These are phyloP conservation scores for Epinephelus awoara DNA, from an alignment of 2,797 vertebrate species.

Conservation along the genomic window DNA sequence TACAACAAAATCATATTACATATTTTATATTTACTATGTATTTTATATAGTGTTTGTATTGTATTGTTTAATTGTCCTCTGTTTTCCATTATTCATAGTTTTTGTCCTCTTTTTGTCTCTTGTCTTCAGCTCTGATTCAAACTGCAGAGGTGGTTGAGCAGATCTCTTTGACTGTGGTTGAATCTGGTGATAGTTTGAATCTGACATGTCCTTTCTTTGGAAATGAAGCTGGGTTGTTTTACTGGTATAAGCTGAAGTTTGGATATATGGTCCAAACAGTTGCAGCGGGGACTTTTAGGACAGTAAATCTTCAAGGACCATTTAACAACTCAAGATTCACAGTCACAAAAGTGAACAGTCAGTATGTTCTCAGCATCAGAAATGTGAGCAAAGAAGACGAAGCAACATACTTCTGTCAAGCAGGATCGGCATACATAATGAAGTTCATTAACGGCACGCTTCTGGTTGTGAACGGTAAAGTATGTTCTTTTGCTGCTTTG, in stretches of 20 bases:
- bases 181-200: slow-evolving; percentile 20
- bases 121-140: slow-evolving; percentile 25
- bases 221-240: not conserved
- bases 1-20: not conserved
- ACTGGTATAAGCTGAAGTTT: slow-evolving; percentile 48
- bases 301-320: fast-evolving
- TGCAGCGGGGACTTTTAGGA: not conserved
- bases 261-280: slow-evolving; percentile 48
- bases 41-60: not conserved
- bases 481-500: not conserved
- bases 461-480: slow-evolving; percentile 61
- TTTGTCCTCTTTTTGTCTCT: not conserved
- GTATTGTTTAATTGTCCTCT: not conserved
- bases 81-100: not conserved
- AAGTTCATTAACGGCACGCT: not conserved
- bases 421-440: not conserved
- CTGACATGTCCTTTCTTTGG: not conserved
- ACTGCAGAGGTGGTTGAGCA: not conserved
- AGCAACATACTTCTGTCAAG: slow-evolving; percentile 63
- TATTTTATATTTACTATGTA: not conserved
- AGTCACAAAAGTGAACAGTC: fast-evolving
- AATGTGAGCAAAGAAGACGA: slow-evolving; percentile 63
- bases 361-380: slow-evolving; percentile 19
- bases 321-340: slow-evolving; percentile 36
- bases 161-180: slow-evolving; percentile 18